A percentile compares a stretch with the other conserved stretches of the same genome.
Conservation (phyloP, 2,888 invertebrate genomes). For the Branchipolynoe longqiensis region DNA sequence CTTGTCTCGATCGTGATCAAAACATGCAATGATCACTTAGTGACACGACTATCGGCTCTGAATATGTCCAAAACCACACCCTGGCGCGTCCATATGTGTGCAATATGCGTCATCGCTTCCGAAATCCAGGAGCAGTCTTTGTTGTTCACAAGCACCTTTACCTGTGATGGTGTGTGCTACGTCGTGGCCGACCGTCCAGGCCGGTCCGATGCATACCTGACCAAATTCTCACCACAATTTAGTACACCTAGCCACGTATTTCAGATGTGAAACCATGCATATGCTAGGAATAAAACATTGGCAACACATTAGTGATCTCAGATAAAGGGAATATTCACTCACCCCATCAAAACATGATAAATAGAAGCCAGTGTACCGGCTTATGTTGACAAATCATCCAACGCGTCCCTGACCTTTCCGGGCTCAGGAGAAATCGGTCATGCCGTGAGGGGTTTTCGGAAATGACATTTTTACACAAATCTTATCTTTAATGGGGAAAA, state of each 20-base stretch:
- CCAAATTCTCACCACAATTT: not conserved
- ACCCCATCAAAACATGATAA: conserved; percentile 44
- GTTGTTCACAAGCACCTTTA: not conserved
- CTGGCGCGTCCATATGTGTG: conserved; percentile 1
- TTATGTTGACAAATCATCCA: conserved; percentile 38
- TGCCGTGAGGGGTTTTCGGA: not conserved
- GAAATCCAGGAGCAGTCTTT: not conserved
- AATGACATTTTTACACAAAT: not conserved
- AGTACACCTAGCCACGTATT: not conserved
- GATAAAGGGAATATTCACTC: not conserved
- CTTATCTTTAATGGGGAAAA: not conserved
- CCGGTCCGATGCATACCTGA: not conserved
- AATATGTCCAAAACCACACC: not conserved
- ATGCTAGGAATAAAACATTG: not conserved
- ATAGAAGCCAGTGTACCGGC: not conserved
- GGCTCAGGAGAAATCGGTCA: not conserved
- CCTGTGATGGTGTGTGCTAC: not conserved
- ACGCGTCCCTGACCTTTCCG: conserved; percentile 55
- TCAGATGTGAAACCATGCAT: not conserved
- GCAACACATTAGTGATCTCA: not conserved
- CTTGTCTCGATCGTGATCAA: not conserved
- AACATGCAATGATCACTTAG: not conserved
- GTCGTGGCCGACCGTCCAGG: not conserved
- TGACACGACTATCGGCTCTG: not conserved
- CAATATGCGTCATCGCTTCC: not conserved